phyloP scores from a whole-genome alignment of 2,113 vertebrate species.

The Progne subis region DNA sequence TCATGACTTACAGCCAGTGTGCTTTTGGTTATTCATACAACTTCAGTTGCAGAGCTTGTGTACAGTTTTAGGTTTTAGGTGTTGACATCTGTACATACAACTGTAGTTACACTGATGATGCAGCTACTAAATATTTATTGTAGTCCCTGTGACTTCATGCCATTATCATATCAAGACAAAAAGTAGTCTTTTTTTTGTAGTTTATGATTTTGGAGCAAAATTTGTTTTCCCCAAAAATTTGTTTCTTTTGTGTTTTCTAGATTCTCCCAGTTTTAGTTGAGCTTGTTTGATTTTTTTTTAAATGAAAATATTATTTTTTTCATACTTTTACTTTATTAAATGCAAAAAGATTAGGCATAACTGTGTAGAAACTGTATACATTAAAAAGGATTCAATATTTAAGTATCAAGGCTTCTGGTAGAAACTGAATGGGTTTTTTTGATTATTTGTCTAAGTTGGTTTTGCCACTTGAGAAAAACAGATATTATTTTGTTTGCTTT shows the following conservation, averaged over 20 bases:
- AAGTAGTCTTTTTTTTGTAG: neutral
- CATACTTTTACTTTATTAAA: neutral
- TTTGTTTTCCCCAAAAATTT: accelerated
- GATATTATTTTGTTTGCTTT: neutral
- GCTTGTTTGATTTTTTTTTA: neutral
- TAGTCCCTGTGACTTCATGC: neutral
- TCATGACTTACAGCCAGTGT: neutral
- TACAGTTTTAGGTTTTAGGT: neutral
- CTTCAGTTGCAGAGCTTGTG: neutral
- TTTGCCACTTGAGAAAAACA: neutral
- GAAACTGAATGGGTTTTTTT: accelerated
- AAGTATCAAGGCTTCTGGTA: neutral
- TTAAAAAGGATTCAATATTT: neutral
- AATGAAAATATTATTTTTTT: neutral
- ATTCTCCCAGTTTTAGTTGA: neutral
- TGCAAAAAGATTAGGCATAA: neutral
- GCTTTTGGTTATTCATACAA: neutral
- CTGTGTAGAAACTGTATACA: neutral
- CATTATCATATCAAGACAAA: neutral
- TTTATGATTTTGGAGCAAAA: neutral
- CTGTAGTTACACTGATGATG: neutral
- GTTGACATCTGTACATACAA: neutral
- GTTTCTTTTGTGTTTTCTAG: neutral
- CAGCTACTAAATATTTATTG: neutral
- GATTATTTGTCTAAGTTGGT: neutral